Base-by-base conservation (phyloP, 2,113 vertebrate species). In the Probosciger aterrimus region DNA sequence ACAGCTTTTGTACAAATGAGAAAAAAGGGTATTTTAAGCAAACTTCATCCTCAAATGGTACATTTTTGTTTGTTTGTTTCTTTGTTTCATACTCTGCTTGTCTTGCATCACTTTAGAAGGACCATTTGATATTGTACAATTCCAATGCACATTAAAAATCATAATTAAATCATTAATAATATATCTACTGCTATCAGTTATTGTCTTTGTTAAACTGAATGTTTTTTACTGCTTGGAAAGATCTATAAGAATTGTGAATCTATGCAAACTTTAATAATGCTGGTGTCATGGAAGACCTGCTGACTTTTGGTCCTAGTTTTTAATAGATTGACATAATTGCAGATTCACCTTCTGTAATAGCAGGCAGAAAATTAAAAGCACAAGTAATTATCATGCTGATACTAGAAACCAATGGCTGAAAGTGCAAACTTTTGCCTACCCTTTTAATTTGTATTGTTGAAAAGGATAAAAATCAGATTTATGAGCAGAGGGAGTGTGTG, bases 1-100 rank as follows among this genome's bases (percentile, higher is more conserved):
- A 95, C 23, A 24, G 52, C 53, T 76, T 96, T 96, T 89, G 88
- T 94, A 96, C 88, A 96, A 96, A 95, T 82, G 82, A 96, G 80
- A 93, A 88, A 93, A 97, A 96, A 95, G 50, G 74, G 85, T 77
- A 79, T 75, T 95, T 97, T 93, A 97, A 96, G 90, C 73, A 93
- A 97, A 94, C 82, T 86, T 62, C 53, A 71, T 88, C 63, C 82
- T 92, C 50, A 90, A 62, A 65, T 75, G 46, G 33, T 71, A 78
- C 63, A 31, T 84, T 77, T 63, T 55, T 18, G 5, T 30, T 71
- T 75, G 30, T 71, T 95, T 81, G 1, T 50, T 82, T 75, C 5
- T 76, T 96, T 94, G 14, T 86, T 91, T 96, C 46, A 74, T 60
- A 44, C 53, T 93, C 68, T 83, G 31, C 24, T 67, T 41, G 25